phyloP scores from a whole-genome alignment of 2,888 invertebrate genomes.

The Griposia aprilina region DNA sequence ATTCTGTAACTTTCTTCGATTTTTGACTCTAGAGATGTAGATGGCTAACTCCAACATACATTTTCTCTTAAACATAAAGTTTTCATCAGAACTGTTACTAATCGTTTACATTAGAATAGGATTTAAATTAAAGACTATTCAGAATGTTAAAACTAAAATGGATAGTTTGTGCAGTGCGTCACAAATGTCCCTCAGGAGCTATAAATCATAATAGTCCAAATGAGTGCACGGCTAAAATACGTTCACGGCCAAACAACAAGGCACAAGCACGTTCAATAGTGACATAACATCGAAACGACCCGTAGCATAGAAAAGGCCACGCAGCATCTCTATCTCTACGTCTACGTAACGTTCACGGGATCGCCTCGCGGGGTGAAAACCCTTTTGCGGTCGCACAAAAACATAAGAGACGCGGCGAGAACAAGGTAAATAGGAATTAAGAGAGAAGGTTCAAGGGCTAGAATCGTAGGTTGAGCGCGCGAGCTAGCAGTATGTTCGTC shows the following conservation, averaged over 20 bases:
- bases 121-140: constrained; percentile 15
- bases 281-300: constrained; percentile 87
- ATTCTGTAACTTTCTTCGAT: background rate
- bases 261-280: constrained; percentile 86
- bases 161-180: constrained; percentile 59
- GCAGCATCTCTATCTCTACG: constrained; percentile 89
- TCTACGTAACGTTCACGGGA: constrained; percentile 83
- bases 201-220: constrained; percentile 76
- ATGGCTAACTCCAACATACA: background rate
- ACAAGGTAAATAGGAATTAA: constrained; percentile 87
- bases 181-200: constrained; percentile 70
- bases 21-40: background rate
- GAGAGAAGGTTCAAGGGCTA: constrained; percentile 87
- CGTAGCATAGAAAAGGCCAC: constrained; percentile 84
- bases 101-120: background rate
- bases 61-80: background rate
- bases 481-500: constrained; percentile 83
- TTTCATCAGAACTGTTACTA: background rate
- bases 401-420: constrained; percentile 81
- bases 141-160: constrained; percentile 31
- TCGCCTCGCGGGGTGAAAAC: constrained; percentile 87
- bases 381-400: constrained; percentile 85
- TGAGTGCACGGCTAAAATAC: constrained; percentile 80
- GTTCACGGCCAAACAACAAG: constrained; percentile 87
- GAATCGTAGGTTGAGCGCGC: constrained; percentile 82